These are phyloP conservation scores for Blastomussa wellsi DNA, from an alignment of 92 coral and sea anemone species.

Conservation along the genomic window DNA sequence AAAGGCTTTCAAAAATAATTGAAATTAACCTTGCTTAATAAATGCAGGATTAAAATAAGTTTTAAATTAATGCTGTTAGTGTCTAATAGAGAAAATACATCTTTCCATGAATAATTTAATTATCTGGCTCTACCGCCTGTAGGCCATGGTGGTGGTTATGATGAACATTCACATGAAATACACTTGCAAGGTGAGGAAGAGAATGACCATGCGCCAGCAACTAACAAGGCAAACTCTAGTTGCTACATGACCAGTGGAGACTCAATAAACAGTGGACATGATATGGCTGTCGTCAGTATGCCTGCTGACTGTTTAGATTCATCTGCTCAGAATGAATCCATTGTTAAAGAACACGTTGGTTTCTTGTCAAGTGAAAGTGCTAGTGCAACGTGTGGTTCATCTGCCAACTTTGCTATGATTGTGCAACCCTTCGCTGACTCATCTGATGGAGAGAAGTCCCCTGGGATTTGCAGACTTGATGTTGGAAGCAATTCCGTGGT, in stretches of 20 bases:
- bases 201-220: neutral
- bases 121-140: neutral
- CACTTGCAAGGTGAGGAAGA: neutral
- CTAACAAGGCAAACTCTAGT: neutral
- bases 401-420: neutral
- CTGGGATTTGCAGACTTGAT: too few relatives aligned
- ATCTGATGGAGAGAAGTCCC: too few relatives aligned
- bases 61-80: too few relatives aligned
- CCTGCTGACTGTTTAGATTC: neutral
- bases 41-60: too few relatives aligned
- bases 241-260: neutral
- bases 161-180: neutral
- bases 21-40: too few relatives aligned
- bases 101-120: too few relatives aligned
- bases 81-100: too few relatives aligned
- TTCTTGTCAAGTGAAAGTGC: neutral
- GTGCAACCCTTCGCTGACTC: neutral
- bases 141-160: too few relatives aligned
- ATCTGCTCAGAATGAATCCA: neutral
- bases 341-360: neutral
- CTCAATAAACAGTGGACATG: neutral
- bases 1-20: too few relatives aligned
- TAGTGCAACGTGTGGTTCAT: neutral
- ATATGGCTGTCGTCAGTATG: neutral
- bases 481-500: neutral